Evolutionary conservation across 2,113 vertebrate species (phyloP).

Genomic region (Enhydra lutris): DNA sequence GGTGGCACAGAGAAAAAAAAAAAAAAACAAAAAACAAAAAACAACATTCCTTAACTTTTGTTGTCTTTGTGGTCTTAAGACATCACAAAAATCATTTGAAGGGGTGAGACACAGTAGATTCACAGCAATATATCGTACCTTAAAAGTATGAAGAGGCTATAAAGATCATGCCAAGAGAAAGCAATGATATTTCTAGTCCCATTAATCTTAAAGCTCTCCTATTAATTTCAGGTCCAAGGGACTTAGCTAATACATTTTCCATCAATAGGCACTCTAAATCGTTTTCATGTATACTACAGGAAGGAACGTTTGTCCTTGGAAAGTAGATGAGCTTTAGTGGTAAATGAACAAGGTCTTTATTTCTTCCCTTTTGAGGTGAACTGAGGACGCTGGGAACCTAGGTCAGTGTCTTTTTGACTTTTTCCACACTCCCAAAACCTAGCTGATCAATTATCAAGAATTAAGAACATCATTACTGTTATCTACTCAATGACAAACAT

Average conservation of each 20-base stretch:
- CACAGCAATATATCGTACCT: slow-evolving; percentile 19
- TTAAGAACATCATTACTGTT: background rate
- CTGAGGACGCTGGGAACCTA: background rate
- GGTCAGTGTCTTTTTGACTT: background rate
- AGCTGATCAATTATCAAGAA: background rate
- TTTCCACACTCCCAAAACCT: background rate
- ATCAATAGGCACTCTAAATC: slow-evolving; percentile 5
- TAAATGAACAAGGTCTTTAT: background rate
- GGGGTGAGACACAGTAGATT: background rate
- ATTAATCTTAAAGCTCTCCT: slow-evolving; percentile 49
- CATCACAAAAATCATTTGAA: background rate
- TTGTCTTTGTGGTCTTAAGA: background rate
- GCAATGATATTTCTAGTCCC: slow-evolving; percentile 41
- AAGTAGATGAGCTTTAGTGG: background rate
- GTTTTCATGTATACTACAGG: background rate
- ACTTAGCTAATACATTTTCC: slow-evolving; percentile 55
- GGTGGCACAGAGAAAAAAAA: background rate
- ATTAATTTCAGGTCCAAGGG: slow-evolving; percentile 58
- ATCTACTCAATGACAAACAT: background rate
- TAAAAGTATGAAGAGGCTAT: slow-evolving; percentile 38
- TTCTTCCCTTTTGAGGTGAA: background rate
- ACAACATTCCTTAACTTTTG: background rate
- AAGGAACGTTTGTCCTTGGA: slow-evolving; percentile 10
- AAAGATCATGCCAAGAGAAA: slow-evolving; percentile 39
- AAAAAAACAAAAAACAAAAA: background rate